These are phyloP conservation scores for Tetranychus cinnabarinus DNA, from an alignment of 1,140 invertebrate species.

Conservation along the genomic window DNA sequence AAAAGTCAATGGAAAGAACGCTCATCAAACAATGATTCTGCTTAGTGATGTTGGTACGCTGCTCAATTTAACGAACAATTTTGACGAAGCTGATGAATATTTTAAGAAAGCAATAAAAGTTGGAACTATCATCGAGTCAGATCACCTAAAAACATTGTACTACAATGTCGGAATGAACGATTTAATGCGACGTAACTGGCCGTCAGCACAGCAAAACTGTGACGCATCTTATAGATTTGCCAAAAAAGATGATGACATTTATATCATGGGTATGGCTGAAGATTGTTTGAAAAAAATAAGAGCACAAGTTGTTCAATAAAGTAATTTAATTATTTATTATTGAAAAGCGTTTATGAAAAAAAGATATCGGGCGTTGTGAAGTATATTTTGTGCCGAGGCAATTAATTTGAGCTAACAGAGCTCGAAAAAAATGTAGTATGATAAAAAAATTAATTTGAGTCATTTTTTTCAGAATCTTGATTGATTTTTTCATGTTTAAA, in stretches of 20 bases:
- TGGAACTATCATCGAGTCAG: slow-evolving; percentile 33
- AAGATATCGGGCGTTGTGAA: too few relatives aligned
- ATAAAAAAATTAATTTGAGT: background rate
- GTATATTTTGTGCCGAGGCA: too few relatives aligned
- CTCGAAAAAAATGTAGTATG: too few relatives aligned
- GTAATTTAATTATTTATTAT: too few relatives aligned
- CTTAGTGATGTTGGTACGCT: slow-evolving; percentile 63
- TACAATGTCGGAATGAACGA: slow-evolving; percentile 42
- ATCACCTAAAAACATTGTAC: slow-evolving; percentile 33
- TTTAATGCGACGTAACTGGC: background rate
- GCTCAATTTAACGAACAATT: slow-evolving; percentile 34
- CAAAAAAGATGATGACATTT: background rate
- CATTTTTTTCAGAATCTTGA: background rate
- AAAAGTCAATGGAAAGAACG: slow-evolving; percentile 35
- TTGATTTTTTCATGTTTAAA: background rate
- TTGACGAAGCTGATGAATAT: slow-evolving; percentile 39
- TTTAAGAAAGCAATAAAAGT: slow-evolving; percentile 42
- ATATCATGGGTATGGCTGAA: background rate
- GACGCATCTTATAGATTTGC: background rate
- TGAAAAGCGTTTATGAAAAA: too few relatives aligned
- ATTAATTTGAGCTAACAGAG: too few relatives aligned
- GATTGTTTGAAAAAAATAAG: background rate
- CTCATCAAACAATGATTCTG: slow-evolving; percentile 46
- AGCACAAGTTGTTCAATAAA: too few relatives aligned
- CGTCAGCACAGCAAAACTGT: background rate